Evolutionary conservation across 2,113 vertebrate species (phyloP), one percentile per base, ranked within the genome.

Genomic region (Ramphastos sulfuratus): DNA sequence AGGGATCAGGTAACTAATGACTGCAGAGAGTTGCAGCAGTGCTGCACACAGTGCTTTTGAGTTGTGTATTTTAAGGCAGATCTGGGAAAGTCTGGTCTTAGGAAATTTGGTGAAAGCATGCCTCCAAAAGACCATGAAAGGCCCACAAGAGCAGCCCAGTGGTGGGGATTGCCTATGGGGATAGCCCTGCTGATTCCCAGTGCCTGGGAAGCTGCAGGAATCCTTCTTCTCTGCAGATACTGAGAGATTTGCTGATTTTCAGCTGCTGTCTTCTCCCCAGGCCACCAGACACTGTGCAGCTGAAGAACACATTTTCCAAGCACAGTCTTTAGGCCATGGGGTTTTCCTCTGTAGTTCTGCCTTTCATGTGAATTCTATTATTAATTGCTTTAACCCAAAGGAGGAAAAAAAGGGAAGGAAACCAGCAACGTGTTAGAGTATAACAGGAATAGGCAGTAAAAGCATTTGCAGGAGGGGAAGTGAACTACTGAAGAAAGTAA

Each of bases 351-450:
- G 48, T 64, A 87, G 54, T 85, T 85, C 50, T 82, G 83, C 19
- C 50, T 82, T 88, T 82, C 42, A 15, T 46, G 52, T 33, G 19
- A 31, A 23, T 87, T 67, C 33, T 74, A 33, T 84, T 87, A 85
- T 63, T 91, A 84, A 87, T 71, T 93, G 27, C 61, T 87, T 82
- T 74, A 59, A 91, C 70, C 23, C 39, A 66, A 67, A 79, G 56
- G 46, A 74, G 81, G 58, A 70, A 71, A 90, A 87, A 54, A 82
- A 84, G 30, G 48, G 17, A 71, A 60, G 64, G 79, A 93, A 88
- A 72, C 64, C 20, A 64, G 28, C 19, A 46, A 12, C 3, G 4
- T 55, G n/a, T 27, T 66, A 37, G 31, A 84, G 4, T 54, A 50
- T 17, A 55, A 33, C 0, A 2, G 85, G 64, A 82, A 35, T 24